Conservation (phyloP, 2,113 vertebrate genomes). For the Cryptotis parvus region DNA sequence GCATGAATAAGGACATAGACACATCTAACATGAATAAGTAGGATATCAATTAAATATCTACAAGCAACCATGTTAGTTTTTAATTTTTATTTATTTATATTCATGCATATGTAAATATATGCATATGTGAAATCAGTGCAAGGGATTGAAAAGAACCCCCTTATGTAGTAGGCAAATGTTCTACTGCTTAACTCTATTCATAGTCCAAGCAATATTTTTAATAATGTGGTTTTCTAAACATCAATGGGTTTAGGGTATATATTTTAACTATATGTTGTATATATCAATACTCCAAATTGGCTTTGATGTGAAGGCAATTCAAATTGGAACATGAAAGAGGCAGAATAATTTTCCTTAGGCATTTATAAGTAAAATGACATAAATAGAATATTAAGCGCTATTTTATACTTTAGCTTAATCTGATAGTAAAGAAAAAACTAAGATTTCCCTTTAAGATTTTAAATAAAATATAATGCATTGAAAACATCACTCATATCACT, state of each 20-base stretch:
- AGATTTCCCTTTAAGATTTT: neutral
- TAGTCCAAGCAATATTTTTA: neutral
- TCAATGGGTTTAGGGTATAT: neutral
- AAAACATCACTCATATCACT: too few relatives aligned
- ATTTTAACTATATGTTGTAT: slow-evolving; percentile 19
- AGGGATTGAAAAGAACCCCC: too few relatives aligned
- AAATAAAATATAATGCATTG: neutral
- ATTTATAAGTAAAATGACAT: neutral
- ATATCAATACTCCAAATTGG: neutral
- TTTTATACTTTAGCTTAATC: slow-evolving; percentile 18
- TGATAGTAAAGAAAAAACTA: neutral
- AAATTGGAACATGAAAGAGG: neutral
- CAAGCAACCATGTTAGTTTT: too few relatives aligned
- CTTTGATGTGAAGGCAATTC: neutral
- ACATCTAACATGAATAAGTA: neutral
- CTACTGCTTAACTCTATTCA: too few relatives aligned
- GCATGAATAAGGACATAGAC: neutral
- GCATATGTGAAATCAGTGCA: too few relatives aligned
- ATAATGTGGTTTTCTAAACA: neutral
- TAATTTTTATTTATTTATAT: too few relatives aligned
- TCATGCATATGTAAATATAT: too few relatives aligned
- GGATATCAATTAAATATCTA: neutral
- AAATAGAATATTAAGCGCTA: neutral
- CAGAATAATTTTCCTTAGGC: neutral
- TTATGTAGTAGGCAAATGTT: too few relatives aligned